Base-by-base conservation (phyloP, 35 echinoderm and acorn worm species). In the Apostichopus parvimensis region DNA sequence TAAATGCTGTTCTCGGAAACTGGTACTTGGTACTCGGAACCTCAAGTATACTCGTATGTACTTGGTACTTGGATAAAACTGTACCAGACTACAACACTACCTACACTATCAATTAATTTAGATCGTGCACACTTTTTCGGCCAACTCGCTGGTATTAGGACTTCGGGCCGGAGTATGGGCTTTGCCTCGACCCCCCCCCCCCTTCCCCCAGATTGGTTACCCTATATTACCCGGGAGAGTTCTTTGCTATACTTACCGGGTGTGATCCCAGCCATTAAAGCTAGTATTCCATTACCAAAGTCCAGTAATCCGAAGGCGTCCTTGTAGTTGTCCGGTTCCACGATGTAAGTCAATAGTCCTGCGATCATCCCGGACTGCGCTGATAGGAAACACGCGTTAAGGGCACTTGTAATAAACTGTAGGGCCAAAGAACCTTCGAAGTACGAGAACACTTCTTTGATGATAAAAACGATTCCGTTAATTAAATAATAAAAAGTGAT, bases 341-440 rank as follows among this genome's bases (percentile, higher is more conserved):
- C 13, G 25, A 89, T 71, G 4, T 89, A 28, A 54, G 25, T 11
- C 12, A 89, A 28, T 28, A 89, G 11, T 13, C 87, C 87, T 8
- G 87, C 57, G 9, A 18, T 89, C 87, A 89, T 89, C 28, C 87
- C 87, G 24, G 87, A 89, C 54, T 89, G 59, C 11, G 87, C 87
- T 10, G 83, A 86, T 6, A 86, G 21, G 5, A 86, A 55, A 55
- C 83, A 86, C 9, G 53, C 83, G 83, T 86, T 86, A 9, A 86
- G 1, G 26, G 83, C 83, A 58, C 83, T 86, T 13, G 13, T 55
- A 5, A 86, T 24, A 25, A 18, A 86, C 83, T 86, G 55, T 24
- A 55, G 4, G 17, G 55, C 15, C 6, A 87, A 58, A 5, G 34
- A 22, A 26, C 8, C 57, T 5, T 53, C 7, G 6, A 77, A 15